Percentiles rank a stretch among this genome's conserved stretches.
phyloP scores from a whole-genome alignment of 2,797 vertebrate genomes.

The Acanthurus lineatus region DNA sequence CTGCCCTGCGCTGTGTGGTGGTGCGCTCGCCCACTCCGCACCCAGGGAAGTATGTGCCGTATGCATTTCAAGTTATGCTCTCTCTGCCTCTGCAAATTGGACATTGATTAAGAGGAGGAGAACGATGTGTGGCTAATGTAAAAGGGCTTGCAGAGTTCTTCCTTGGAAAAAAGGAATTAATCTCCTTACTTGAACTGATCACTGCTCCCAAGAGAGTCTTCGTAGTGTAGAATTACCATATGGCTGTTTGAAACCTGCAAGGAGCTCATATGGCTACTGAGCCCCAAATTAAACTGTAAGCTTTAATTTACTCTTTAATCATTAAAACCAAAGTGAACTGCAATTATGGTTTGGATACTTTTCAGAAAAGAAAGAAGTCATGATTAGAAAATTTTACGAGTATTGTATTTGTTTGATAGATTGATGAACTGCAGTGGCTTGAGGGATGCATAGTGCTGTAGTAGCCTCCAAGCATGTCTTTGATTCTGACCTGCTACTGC shows the following conservation, averaged over 20 bases:
- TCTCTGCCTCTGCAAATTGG: conserved; percentile 64
- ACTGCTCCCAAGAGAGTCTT: conserved; percentile 56
- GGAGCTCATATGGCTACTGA: conserved; percentile 27
- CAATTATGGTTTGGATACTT: neutral
- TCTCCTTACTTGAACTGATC: conserved; percentile 71
- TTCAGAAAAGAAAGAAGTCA: neutral
- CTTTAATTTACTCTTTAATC: neutral
- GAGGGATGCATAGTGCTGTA: conserved; percentile 8
- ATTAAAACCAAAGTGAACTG: neutral
- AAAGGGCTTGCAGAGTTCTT: conserved; percentile 58
- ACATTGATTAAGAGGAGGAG: conserved; percentile 75
- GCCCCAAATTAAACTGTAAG: neutral
- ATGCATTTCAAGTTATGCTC: conserved; percentile 59
- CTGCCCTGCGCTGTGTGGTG: conserved; percentile 45
- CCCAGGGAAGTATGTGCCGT: conserved; percentile 30
- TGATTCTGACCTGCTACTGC: conserved; percentile 68
- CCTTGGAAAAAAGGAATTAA: conserved; percentile 69
- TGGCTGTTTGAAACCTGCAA: conserved; percentile 46
- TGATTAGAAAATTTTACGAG: neutral
- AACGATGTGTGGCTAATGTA: conserved; percentile 62
- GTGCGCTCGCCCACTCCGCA: conserved; percentile 17
- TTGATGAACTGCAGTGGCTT: conserved; percentile 9
- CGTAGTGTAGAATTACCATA: conserved; percentile 57
- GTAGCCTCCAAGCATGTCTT: conserved; percentile 14
- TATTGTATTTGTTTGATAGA: neutral